These are phyloP conservation scores for Perognathus longimembris DNA, from an alignment of 2,113 vertebrate species.

Conservation along the genomic window DNA sequence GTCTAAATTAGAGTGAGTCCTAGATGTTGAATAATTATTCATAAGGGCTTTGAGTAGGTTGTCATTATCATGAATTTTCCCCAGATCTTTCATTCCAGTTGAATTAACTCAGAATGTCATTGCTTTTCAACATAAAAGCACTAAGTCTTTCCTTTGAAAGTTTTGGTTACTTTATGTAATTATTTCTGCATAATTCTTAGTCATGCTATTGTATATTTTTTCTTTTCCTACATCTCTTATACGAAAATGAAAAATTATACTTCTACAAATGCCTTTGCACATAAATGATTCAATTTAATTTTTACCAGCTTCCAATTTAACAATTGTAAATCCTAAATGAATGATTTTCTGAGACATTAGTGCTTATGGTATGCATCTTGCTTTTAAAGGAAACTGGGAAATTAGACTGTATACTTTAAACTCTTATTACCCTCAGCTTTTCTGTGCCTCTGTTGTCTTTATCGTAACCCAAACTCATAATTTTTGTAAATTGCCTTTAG, in stretches of 20 bases:
- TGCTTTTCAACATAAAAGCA: slow-evolving; percentile 45
- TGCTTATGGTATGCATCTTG: background rate
- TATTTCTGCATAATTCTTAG: slow-evolving; percentile 60
- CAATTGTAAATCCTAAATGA: slow-evolving; percentile 2
- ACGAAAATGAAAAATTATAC: slow-evolving; percentile 35
- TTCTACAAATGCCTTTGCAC: background rate
- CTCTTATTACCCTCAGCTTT: background rate
- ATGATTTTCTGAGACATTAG: background rate
- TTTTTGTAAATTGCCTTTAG: slow-evolving; percentile 37
- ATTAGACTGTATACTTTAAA: background rate
- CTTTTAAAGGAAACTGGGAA: slow-evolving; percentile 18
- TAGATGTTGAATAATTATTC: slow-evolving; percentile 28
- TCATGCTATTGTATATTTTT: slow-evolving; percentile 43
- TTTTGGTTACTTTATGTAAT: slow-evolving; percentile 52
- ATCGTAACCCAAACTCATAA: background rate
- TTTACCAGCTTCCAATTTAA: background rate
- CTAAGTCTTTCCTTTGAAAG: slow-evolving; percentile 30
- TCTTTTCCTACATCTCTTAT: background rate
- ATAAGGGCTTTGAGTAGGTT: slow-evolving; percentile 40
- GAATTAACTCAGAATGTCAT: slow-evolving; percentile 35
- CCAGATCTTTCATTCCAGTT: slow-evolving; percentile 48
- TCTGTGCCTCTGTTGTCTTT: background rate
- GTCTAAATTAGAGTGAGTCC: background rate
- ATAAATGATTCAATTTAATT: background rate
- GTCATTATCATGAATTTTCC: slow-evolving; percentile 50